Evolutionary conservation across 2,113 vertebrate genomes (phyloP).

Genomic region (Osmerus eperlanus): DNA sequence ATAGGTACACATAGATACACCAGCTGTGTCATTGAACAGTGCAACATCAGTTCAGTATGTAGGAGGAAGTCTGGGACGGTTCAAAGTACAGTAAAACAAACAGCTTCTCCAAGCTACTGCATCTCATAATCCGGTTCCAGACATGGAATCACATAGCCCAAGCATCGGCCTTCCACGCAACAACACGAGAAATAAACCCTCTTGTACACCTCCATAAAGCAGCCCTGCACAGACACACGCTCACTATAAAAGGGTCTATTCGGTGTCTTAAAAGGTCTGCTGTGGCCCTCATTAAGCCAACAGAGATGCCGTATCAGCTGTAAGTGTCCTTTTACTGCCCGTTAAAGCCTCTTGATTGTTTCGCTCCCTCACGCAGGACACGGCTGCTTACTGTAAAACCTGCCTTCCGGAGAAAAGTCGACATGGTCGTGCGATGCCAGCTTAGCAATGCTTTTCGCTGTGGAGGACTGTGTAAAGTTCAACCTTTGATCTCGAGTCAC

Average conservation of each 20-base stretch:
- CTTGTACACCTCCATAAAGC: conserved; percentile 27
- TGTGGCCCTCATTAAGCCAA: conserved; percentile 56
- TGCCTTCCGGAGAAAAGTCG: conserved; percentile 2
- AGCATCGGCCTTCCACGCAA: conserved; percentile 20
- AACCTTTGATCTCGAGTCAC: conserved; percentile 67
- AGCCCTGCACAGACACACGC: conserved; percentile 15
- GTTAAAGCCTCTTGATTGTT: conserved; percentile 59
- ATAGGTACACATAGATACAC: too few relatives aligned
- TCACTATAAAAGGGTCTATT: conserved; percentile 5
- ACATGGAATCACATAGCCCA: not conserved
- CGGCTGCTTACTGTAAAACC: conserved; percentile 50
- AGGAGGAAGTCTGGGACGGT: too few relatives aligned
- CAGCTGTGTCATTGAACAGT: too few relatives aligned
- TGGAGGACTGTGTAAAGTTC: conserved; percentile 56
- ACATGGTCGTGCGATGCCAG: too few relatives aligned
- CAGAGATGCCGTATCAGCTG: conserved; percentile 56
- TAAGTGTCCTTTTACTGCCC: conserved; percentile 67
- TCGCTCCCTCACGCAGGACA: conserved; percentile 51
- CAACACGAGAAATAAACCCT: conserved; percentile 27
- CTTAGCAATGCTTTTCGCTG: conserved; percentile 34
- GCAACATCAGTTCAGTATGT: too few relatives aligned
- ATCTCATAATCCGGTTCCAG: not conserved
- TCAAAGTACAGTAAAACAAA: too few relatives aligned
- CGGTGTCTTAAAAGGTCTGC: conserved; percentile 24
- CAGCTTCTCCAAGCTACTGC: conserved; percentile 1